Percentiles rank a stretch among this genome's conserved stretches.
phyloP scores from a whole-genome alignment of 1,140 invertebrate species.

The Pinna nobilis region DNA sequence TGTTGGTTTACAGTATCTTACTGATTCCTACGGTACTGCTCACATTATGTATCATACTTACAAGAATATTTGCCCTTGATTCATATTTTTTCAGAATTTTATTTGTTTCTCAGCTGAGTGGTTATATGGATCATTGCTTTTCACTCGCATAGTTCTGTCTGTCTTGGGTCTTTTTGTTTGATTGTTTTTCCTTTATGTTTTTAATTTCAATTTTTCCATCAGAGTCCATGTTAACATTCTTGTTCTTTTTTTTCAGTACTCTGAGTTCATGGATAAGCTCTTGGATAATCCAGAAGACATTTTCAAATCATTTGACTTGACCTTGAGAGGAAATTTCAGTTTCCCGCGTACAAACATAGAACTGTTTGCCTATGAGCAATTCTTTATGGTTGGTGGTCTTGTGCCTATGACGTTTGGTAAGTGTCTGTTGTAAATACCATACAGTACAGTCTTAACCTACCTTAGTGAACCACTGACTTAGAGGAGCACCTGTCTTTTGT shows the following conservation, averaged over 20 bases:
- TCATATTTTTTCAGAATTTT: neutral
- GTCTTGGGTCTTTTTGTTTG: too few relatives aligned
- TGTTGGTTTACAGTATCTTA: neutral
- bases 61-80: neutral
- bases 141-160: too few relatives aligned
- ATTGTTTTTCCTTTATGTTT: too few relatives aligned
- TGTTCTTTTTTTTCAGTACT: slow-evolving; percentile 2
- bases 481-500: too few relatives aligned
- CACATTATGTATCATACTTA: too few relatives aligned
- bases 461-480: too few relatives aligned
- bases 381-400: slow-evolving; percentile 47
- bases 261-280: slow-evolving; percentile 17
- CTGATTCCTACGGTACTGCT: too few relatives aligned
- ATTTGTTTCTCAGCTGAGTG: neutral
- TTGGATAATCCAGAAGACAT: slow-evolving; percentile 31
- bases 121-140: neutral
- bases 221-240: neutral
- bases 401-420: slow-evolving; percentile 52
- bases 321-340: slow-evolving; percentile 47
- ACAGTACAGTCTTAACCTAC: slow-evolving; percentile 24
- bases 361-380: slow-evolving; percentile 33
- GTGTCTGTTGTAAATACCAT: neutral
- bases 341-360: slow-evolving; percentile 29
- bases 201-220: too few relatives aligned
- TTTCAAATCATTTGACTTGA: slow-evolving; percentile 53